Evolutionary conservation across 2,797 vertebrate genomes (phyloP), one percentile per base, ranked within the genome.

Genomic region (Dendrocincla fuliginosa): DNA sequence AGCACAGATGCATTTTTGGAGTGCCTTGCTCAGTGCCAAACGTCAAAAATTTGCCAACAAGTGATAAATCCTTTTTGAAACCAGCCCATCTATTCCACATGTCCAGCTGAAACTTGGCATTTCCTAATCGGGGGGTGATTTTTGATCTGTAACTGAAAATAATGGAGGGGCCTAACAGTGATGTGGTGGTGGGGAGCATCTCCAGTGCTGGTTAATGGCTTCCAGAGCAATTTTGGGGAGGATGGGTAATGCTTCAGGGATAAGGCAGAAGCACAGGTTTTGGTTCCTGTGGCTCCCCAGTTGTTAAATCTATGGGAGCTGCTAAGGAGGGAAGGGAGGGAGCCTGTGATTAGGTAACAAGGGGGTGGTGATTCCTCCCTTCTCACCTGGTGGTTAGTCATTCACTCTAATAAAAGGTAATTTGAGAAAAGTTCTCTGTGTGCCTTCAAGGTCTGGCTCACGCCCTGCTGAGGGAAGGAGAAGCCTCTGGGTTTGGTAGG

Each of bases 31-130:
- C 6, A 1, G 68, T 70, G 92, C 94, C 95, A 96, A 60, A 44
- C 0, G 84, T 94, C 90, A 90, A 32, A 59, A 70, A 47, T 64
- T 87, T 57, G 86, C 93, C 90, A 96, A 10, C 78, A 89, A 13
- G 64, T 56, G 88, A 90, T 96, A 82, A 89, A 90, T 93, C 92
- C 80, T 82, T 76, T 76, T 18, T 53, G 57, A 74, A 92, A 35
- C 60, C 10, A 24, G 81, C 71, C 42, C 71, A 3, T 77, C 3
- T 37, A 46, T 87, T 64, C 74, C 52, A 16, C 74, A 19, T 3
- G 0, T 80, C 75, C n/a, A 52, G 39, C 78, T 61, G 44, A 32
- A 92, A 87, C 32, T 65, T 79, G 87, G 83, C 59, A 13, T 74
- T 67, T 80, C 75, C 89, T 57, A 33, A 82, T 42, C 75, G 25